These are phyloP conservation scores for Deroplatys truncata DNA, from an alignment of 2,888 invertebrate genomes.

Conservation along the genomic window DNA sequence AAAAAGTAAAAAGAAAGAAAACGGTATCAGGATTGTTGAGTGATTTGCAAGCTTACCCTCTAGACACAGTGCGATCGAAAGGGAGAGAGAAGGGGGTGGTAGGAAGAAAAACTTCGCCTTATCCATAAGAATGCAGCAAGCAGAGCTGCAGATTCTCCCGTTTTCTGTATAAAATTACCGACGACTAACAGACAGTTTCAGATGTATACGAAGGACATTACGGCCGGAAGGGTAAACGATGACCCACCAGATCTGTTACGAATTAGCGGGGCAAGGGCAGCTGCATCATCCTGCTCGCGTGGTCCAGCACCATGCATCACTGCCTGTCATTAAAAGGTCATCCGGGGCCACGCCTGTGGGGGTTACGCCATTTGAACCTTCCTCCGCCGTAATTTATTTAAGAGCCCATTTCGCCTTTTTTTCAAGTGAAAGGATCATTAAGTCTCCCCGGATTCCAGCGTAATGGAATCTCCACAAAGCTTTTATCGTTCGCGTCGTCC, in stretches of 20 bases:
- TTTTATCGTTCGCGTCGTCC: background rate
- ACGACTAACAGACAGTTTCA: too few relatives aligned
- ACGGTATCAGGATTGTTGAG: too few relatives aligned
- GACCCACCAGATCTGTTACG: background rate
- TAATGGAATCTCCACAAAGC: background rate
- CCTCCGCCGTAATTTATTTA: background rate
- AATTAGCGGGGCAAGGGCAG: background rate
- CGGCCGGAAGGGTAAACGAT: too few relatives aligned
- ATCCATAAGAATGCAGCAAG: too few relatives aligned
- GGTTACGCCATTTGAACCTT: background rate
- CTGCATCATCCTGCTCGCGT: background rate
- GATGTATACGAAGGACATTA: background rate
- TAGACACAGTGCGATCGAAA: too few relatives aligned
- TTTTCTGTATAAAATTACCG: too few relatives aligned
- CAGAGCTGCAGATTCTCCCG: too few relatives aligned
- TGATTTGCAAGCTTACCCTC: too few relatives aligned
- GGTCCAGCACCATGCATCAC: background rate
- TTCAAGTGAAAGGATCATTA: background rate
- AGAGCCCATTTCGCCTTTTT: background rate
- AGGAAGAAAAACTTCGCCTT: too few relatives aligned
- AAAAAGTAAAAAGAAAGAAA: too few relatives aligned
- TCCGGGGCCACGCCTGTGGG: background rate
- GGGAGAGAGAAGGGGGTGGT: too few relatives aligned
- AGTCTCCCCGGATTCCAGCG: background rate
- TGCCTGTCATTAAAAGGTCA: constrained; percentile 1